Evolutionary conservation across 2,113 vertebrate species (phyloP), one percentile per base, ranked within the genome.

Genomic region (Noctilio leporinus): DNA sequence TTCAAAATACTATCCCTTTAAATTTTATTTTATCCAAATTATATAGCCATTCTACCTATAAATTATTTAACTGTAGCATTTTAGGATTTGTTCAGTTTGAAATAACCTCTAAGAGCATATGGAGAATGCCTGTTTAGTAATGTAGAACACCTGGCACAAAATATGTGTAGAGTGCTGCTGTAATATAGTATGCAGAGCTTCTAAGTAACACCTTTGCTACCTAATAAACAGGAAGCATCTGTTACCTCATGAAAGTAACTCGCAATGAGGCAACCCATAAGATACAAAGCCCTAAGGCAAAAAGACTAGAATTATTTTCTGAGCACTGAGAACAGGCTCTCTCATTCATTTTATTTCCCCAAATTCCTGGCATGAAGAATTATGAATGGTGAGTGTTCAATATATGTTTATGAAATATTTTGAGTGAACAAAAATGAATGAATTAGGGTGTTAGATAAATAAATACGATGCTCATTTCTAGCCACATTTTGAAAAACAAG

Each of bases 71-170:
- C 57, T 65, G 28, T 35, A 92, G 38, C 22, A 45, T 84, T 97
- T 89, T 89, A 87, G 53, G 53, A 87, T 88, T 85, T 78, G 45
- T 65, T 96, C 47, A 90, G 67, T 84, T 88, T 96, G 59, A 53
- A 90, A 49, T 92, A 89, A 90, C 53, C 67, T 78, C 85, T 33
- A 76, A 89, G 64, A 97, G 3, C 96, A 92, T 96, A 93, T 78
- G 95, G 87, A 76, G 10, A 17, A 12, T 59, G 40, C 35, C 91
- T 95, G 28, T 89, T 94, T 75, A 83, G 92, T 81, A 45, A 69
- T 55, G 65, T 76, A 51, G 65, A 69, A 64, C 90, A 95, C 81
- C 88, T 95, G 96, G 92, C 51, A 51, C 10, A 57, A 83, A 96
- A 80, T 89, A n/a, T 92, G 72, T 43, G 11, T 40, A 4, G 40